These are phyloP conservation scores for Polyodon spathula DNA, from an alignment of 2,113 vertebrate genomes.

Conservation along the genomic window DNA sequence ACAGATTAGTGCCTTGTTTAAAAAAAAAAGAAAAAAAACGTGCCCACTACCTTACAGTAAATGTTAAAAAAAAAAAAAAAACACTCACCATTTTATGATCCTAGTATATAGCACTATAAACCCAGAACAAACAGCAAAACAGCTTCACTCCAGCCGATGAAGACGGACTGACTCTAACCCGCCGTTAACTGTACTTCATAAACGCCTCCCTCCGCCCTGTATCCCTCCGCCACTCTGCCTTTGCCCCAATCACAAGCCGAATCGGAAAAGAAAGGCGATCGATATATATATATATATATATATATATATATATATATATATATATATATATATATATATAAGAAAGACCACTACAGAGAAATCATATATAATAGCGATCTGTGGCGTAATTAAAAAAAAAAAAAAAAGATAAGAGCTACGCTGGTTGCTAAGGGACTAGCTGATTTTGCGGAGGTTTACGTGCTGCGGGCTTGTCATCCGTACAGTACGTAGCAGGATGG, in stretches of 20 bases:
- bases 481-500: slow-evolving; percentile 40
- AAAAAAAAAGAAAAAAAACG: no score
- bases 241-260: slow-evolving; percentile 11
- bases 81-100: slow-evolving; percentile 35
- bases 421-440: slow-evolving; percentile 29
- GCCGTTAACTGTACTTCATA: slow-evolving; percentile 69
- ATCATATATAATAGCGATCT: no score
- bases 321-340: no score
- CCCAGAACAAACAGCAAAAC: no score
- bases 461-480: slow-evolving; percentile 52
- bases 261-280: no score
- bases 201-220: slow-evolving; percentile 65
- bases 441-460: slow-evolving; percentile 42
- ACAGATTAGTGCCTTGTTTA: no score
- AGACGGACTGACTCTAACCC: slow-evolving; percentile 52
- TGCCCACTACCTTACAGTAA: no score
- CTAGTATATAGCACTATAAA: neutral
- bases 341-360: no score
- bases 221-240: slow-evolving; percentile 53
- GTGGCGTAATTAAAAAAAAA: no score
- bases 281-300: no score
- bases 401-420: neutral
- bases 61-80: no score
- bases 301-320: no score
- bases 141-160: slow-evolving; percentile 44